These are phyloP conservation scores for Dynastes hyllus DNA, from an alignment of 2,888 invertebrate species.

Conservation along the genomic window DNA sequence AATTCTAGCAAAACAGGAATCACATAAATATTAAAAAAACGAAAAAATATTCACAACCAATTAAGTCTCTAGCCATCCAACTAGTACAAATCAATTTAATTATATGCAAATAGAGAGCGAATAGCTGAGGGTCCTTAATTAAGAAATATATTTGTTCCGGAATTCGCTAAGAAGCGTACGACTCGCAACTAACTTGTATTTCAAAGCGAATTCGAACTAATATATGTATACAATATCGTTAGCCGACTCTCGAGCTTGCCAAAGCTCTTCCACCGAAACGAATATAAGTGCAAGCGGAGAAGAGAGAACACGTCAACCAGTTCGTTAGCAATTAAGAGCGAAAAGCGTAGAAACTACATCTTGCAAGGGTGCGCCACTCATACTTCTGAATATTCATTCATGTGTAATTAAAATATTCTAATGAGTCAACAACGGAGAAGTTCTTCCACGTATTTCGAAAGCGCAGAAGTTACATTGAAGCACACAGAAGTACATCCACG, in stretches of 20 bases:
- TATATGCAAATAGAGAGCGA: not conserved
- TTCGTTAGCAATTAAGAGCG: constrained; percentile 20
- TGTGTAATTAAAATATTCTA: constrained; percentile 70
- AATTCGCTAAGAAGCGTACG: constrained; percentile 13
- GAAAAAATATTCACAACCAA: not conserved
- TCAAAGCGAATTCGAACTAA: constrained; percentile 18
- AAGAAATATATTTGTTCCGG: constrained; percentile 13
- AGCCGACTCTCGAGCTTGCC: constrained; percentile 3
- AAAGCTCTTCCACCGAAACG: not conserved
- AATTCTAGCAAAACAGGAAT: too few species aligned
- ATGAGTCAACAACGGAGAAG: constrained; percentile 59
- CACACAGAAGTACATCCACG: too few species aligned
- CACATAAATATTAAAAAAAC: too few species aligned
- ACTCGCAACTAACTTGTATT: constrained; percentile 1
- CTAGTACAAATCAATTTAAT: constrained; percentile 6
- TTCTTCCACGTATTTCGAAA: constrained; percentile 8
- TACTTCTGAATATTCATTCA: constrained; percentile 66
- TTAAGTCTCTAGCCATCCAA: not conserved
- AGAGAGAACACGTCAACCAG: not conserved
- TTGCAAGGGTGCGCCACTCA: constrained; percentile 1
- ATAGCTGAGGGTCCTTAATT: constrained; percentile 4
- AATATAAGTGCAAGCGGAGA: constrained; percentile 28
- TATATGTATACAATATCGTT: constrained; percentile 17
- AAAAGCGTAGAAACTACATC: not conserved
- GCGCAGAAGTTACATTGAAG: too few species aligned